Conservation (phyloP, 2,888 invertebrate genomes). For the Drosophila affinis region DNA sequence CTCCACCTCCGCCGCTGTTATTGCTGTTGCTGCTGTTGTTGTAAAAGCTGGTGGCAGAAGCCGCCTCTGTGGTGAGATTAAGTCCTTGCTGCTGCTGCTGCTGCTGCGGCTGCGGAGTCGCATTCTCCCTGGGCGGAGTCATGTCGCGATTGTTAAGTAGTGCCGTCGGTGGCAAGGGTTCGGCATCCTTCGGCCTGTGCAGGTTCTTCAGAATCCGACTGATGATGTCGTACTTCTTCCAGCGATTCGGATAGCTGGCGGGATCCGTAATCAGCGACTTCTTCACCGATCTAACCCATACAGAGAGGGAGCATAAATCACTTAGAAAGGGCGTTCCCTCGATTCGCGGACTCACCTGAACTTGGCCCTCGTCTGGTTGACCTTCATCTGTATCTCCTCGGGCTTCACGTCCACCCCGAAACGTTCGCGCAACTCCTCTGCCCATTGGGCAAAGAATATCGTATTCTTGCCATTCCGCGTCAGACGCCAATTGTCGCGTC, state of each 20-base stretch:
- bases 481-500: slow-evolving; percentile 80
- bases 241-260: slow-evolving; percentile 60
- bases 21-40: slow-evolving; percentile 50
- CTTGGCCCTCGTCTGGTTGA: slow-evolving; percentile 81
- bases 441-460: slow-evolving; percentile 76
- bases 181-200: slow-evolving; percentile 79
- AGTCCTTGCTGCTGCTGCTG: slow-evolving; percentile 31
- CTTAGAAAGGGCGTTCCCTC: background rate
- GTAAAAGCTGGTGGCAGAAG: slow-evolving; percentile 39
- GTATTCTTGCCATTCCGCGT: slow-evolving; percentile 80
- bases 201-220: slow-evolving; percentile 78
- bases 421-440: slow-evolving; percentile 74
- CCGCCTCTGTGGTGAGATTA: slow-evolving; percentile 44
- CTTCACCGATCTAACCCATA: slow-evolving; percentile 64
- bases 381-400: slow-evolving; percentile 80
- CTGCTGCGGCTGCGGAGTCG: slow-evolving; percentile 31
- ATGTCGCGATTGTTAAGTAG: slow-evolving; percentile 79
- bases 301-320: too few relatives aligned
- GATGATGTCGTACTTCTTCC: slow-evolving; percentile 79
- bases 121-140: slow-evolving; percentile 67
- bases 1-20: slow-evolving; percentile 31
- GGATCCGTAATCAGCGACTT: slow-evolving; percentile 66
- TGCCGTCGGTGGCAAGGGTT: slow-evolving; percentile 76
- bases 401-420: slow-evolving; percentile 78
- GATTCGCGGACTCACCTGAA: slow-evolving; percentile 68